Evolutionary conservation across 2,888 invertebrate species (phyloP), one percentile per base, ranked within the genome.

Genomic region (Chrysodeixis includens): DNA sequence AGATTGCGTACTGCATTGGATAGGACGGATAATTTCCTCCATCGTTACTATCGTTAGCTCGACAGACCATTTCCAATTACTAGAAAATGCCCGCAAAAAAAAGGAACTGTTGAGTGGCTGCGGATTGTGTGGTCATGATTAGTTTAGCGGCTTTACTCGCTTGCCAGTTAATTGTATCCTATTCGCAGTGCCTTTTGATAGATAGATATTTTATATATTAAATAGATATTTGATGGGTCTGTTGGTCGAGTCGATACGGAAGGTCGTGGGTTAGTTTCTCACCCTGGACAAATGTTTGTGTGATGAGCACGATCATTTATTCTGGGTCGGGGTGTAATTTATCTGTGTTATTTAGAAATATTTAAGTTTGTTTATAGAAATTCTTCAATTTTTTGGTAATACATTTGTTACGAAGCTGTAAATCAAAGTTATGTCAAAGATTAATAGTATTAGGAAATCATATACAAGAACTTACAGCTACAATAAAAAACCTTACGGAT

Each of bases 11-110:
- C 26, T 30, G n/a, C 30, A 66, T 49, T 66, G 54, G 71, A 54
- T 71, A 62, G 54, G 55, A 76, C 30, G 16, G 66, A 66, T 56
- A 61, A 68, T 77, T 68, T 72, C 74, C 74, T 58, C 20, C 30
- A 46, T 74, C 73, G 68, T 72, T 69, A 73, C 20, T 30, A 51
- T 74, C 73, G 68, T 72, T 69, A 73, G 56, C 22, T 54, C 35
- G 59, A 72, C 51, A 66, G 58, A 66, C 56, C 32, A 65, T 57
- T 69, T 74, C 74, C 61, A 76, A 73, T 74, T 71, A 71, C 67
- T 63, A 53, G 52, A 57, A 51, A 65, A 49, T 46, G 54, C 35
- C 0, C 44, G 16, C 30, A 63, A 72, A 72, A 72, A 69, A 57
- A 60, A 46, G 7, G 40, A 35, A 59, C 61, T 35, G 54, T 40